Percentiles rank a stretch among this genome's conserved stretches.
Conservation (phyloP, 2,888 invertebrate species). For the Corythucha ciliata region DNA sequence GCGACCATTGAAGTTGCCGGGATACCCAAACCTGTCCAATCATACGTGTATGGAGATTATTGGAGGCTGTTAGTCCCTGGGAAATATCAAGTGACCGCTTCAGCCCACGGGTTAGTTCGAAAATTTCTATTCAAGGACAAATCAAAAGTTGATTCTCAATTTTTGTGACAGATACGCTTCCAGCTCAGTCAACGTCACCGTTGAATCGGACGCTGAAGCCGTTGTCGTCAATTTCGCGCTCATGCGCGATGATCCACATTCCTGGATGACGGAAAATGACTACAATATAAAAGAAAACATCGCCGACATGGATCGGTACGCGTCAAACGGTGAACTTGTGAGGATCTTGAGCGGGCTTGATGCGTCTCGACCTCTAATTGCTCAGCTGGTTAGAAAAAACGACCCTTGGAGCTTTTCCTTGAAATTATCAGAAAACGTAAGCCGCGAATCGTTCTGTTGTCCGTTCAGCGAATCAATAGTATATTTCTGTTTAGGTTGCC, state of each 20-base stretch:
- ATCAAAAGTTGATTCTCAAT: background rate
- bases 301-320: constrained; percentile 50
- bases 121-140: background rate
- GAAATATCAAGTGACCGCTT: constrained; percentile 66
- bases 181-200: no score
- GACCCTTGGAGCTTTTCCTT: constrained; percentile 62
- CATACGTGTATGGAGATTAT: constrained; percentile 74
- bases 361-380: constrained; percentile 54
- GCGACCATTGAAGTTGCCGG: constrained; percentile 68
- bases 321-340: constrained; percentile 55
- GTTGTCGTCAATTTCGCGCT: constrained; percentile 65
- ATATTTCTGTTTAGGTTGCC: constrained; percentile 51
- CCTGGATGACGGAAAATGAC: constrained; percentile 77
- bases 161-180: constrained; percentile 28
- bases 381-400: constrained; percentile 52
- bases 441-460: constrained; percentile 29
- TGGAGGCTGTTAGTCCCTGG: constrained; percentile 86
- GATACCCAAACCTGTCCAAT: constrained; percentile 59
- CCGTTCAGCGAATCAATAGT: constrained; percentile 1
- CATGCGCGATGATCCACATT: constrained; percentile 66
- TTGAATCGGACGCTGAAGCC: no score
- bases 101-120: constrained; percentile 53
- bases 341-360: constrained; percentile 57
- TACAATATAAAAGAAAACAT: constrained; percentile 58
- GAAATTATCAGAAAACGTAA: constrained; percentile 62